Evolutionary conservation across 2,113 vertebrate species (phyloP), one percentile per base, ranked within the genome.

Genomic region (Irena cyanogastra): DNA sequence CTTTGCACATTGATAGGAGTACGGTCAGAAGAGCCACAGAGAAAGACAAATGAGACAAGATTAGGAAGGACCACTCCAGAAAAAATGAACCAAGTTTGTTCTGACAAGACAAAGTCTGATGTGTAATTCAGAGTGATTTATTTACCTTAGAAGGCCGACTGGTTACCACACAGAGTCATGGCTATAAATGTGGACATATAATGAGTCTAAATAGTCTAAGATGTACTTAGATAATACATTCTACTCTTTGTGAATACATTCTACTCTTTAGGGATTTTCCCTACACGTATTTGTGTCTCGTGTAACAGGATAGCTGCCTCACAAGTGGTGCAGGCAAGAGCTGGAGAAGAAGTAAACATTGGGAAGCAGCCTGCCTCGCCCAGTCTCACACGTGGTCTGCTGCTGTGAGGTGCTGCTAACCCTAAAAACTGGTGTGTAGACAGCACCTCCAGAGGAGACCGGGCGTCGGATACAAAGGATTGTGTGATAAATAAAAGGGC

Each of bases 281-380:
- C 15, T 30, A 6, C 2, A 0, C 0, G 1, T 57, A 8, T 70
- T 83, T 35, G 7, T n/a, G 53, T 6, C 17, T 11, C 6, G 3
- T 33, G 5, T 52, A 42, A 45, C 10, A 37, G 26, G 20, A 30
- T 18, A 28, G 26, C 10, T 41, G 5, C 39, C 5, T 75, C 0
- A 0, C 11, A 7, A 0, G 0, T 42, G 12, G 11, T 30, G 37
- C 10, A 69, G 8, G n/a, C 37, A 24, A 79, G 39, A 83, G 19
- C 22, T 53, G 64, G 42, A 80, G 54, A 76, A 33, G 8, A 69
- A 54, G 42, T 1, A 42, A 54, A 4, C 2, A 3, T n/a, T 9
- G 12, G 82, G 57, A 19, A 27, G 16, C 15, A 74, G 30, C 7
- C 50, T 60, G 21, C 21, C 52, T 53, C 8, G 1, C 9, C n/a